Conservation (phyloP, 2,113 vertebrate species). For the Todiramphus saurophagus region DNA sequence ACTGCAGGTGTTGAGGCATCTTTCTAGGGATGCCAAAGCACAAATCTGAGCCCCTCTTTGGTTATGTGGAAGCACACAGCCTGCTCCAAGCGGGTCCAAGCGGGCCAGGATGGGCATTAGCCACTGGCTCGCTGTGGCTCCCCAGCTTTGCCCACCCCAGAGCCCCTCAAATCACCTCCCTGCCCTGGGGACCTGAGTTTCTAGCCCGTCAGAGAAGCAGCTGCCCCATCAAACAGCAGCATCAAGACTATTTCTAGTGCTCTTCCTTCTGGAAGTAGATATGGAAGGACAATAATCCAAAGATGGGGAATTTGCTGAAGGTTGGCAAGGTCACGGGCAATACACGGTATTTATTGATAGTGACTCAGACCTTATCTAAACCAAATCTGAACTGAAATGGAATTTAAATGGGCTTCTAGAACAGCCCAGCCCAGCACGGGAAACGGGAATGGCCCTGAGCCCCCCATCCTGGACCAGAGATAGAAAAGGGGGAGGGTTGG, state of each 20-base stretch:
- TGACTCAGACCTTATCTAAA: conserved; percentile 45
- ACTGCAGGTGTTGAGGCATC: accelerated
- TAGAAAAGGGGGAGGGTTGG: not conserved
- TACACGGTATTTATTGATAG: conserved; percentile 6
- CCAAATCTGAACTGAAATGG: conserved; percentile 37
- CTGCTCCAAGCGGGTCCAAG: not conserved
- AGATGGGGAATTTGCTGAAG: conserved; percentile 14
- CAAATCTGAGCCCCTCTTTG: not conserved
- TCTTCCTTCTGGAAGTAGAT: not conserved
- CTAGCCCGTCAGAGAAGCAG: not conserved
- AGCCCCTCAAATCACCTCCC: not conserved
- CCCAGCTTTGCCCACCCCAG: not conserved
- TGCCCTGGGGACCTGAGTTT: not conserved
- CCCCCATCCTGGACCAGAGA: not conserved
- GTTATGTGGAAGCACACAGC: not conserved
- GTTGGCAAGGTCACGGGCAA: conserved; percentile 27
- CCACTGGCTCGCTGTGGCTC: accelerated
- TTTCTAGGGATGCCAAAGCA: not conserved
- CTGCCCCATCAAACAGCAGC: not conserved
- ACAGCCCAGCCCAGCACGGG: not conserved
- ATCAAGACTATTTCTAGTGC: not conserved
- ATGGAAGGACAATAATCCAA: not conserved
- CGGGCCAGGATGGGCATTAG: not conserved
- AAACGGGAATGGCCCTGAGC: accelerated
- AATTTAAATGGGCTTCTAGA: conserved; percentile 41